These are phyloP conservation scores for Mirounga angustirostris DNA, from an alignment of 2,113 vertebrate species.

Conservation along the genomic window DNA sequence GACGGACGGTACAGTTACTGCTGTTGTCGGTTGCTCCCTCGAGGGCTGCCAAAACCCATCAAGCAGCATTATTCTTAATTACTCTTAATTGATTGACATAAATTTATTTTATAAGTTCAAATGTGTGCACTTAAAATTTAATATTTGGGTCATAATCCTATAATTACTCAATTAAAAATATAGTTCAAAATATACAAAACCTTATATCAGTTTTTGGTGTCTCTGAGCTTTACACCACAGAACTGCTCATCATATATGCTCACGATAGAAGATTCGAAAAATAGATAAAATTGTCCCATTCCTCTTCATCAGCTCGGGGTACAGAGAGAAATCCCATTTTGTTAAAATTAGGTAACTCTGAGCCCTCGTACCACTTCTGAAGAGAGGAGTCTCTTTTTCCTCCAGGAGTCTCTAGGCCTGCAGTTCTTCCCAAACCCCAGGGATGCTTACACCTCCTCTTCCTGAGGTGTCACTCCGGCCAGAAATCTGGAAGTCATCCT, in stretches of 20 bases:
- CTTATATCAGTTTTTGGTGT: neutral
- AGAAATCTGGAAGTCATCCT: conserved; percentile 62
- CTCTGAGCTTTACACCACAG: neutral
- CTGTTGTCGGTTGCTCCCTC: neutral
- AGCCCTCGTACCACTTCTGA: neutral
- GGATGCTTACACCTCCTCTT: neutral
- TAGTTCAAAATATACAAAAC: neutral
- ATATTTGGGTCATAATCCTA: neutral
- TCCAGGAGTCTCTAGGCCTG: neutral
- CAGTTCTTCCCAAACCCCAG: neutral
- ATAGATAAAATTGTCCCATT: neutral
- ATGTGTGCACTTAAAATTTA: neutral
- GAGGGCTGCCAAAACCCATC: neutral
- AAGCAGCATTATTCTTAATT: neutral
- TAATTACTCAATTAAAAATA: neutral
- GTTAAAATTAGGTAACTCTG: neutral
- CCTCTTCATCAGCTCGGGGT: neutral
- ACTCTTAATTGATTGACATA: neutral
- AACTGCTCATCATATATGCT: neutral
- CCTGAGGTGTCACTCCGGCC: neutral
- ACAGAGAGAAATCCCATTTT: neutral
- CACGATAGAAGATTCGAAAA: neutral
- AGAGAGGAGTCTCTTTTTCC: neutral
- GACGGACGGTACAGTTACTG: neutral
- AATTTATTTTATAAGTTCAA: neutral